Evolutionary conservation across 1,140 invertebrate species (phyloP), one percentile per base, ranked within the genome.

Genomic region (Battus philenor): DNA sequence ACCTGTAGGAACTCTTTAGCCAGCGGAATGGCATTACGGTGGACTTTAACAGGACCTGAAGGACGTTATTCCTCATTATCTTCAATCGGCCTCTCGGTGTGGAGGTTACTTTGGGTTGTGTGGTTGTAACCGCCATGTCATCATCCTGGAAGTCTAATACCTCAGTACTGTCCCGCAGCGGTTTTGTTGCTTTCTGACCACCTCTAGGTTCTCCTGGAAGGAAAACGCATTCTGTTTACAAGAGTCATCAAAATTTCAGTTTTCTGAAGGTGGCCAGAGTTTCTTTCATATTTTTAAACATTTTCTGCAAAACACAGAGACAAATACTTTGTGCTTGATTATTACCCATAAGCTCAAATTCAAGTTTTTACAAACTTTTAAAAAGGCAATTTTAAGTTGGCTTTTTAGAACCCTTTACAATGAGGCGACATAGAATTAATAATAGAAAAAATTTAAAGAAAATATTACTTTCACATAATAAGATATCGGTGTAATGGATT

Each of bases 1-100:
- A 84, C 36, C 76, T 52, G 39, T 80, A 84, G 3, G 69, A 76
- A 39, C 74, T 82, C 44, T 80, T 78, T 0, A 79, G 48, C 78
- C 78, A 82, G 8, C 78, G 39, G 43, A 84, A 84, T 1, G 78
- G 80, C 78, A 82, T 84, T 4, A 76, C 60, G 0, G 72, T 80
- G 0, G 78, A 78, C 10, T 80, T 81, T 1, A 59, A 49, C 0
- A 84, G 47, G 0, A 81, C 71, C 46, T 80, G 58, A 0, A 78
- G 24, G 0, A 80, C 73, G 29, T 83, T 83, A 11, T 53, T 62
- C 18, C 74, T 65, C 59, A 79, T 72, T 1, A 70, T 74, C 13
- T 68, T 62, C 3, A 68, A 53, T 55, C 74, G 75, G 9, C 77
- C 69, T 29, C 71, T 77, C 0, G 67, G 33, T 1, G 69, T 54